Conservation (phyloP, 2,113 vertebrate species). For the Hippotragus niger region DNA sequence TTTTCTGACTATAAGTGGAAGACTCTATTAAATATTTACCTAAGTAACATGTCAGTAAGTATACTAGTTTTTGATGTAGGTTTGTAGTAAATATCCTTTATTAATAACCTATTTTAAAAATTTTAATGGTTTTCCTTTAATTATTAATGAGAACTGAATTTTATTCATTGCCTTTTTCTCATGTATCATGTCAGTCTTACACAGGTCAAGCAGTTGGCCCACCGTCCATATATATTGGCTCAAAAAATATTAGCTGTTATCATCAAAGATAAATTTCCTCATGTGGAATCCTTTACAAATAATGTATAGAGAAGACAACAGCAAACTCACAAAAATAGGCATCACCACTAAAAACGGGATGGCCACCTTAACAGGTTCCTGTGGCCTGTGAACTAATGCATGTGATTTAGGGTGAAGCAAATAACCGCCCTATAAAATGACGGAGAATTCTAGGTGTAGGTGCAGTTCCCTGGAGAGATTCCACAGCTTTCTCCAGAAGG, state of each 20-base stretch:
- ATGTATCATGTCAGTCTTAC: neutral
- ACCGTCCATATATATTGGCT: neutral
- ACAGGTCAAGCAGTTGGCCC: neutral
- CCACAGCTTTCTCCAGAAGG: neutral
- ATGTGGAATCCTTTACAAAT: neutral
- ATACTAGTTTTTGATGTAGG: neutral
- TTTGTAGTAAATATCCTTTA: neutral
- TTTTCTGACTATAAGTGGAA: no score
- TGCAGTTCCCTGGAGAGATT: neutral
- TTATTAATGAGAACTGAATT: neutral
- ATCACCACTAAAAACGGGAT: neutral
- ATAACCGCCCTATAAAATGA: neutral
- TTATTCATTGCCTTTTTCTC: neutral
- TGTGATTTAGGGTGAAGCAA: neutral
- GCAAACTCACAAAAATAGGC: neutral
- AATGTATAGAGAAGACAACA: neutral
- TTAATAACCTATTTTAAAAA: neutral
- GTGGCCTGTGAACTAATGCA: neutral
- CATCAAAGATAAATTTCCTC: neutral
- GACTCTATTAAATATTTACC: neutral
- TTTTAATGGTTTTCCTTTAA: neutral
- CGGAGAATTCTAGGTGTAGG: neutral
- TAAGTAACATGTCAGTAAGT: neutral
- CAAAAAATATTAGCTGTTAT: neutral
- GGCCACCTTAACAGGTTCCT: neutral